Base-by-base conservation (phyloP, 1,140 invertebrate species). In the Vollenhovia emeryi region DNA sequence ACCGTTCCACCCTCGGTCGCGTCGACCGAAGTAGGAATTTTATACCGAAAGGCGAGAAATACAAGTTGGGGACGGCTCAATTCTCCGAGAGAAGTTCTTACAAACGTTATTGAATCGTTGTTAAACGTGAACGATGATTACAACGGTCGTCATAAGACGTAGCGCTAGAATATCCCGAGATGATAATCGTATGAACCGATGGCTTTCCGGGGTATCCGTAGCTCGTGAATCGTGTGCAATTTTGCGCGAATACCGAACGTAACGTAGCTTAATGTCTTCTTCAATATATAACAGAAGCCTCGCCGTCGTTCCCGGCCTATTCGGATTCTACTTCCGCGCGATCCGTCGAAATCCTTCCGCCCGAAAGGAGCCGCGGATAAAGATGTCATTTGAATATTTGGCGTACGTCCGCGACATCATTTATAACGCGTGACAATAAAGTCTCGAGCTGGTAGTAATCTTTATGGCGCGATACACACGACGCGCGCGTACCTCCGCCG, bases 391-490 rank as follows among this genome's bases (percentile, higher is more conserved):
- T 94, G 94, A 94, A 94, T 94, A 93, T 92, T 91, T 93, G 90
- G 88, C 93, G 91, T 93, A 92, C 91, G 90, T 92, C 93, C 91
- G 91, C 89, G 87, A 84, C 88, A 91, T 94, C 93, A 94, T 94
- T 95, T 95, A 94, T 94, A 94, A 94, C 93, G 93, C 91, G 92
- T 93, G 94, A 94, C 94, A 94, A 95, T 95, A 94, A 94, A 94
- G 91, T 88, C 87, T 78, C 92, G 85, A 86, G 90, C 89, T 89
- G 89, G 92, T 93, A 94, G 92, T 94, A 94, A 94, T 94, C 93
- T 94, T 95, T 94, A 93, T 93, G 91, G 89, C 85, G 91, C 90
- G 90, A 94, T 93, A 93, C 92, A 93, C 92, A 92, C 64, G 82
- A 88, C 57, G 76, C 69, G 59, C 50, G 30, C 52, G 45, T 74